Base-by-base conservation (phyloP, 2,113 vertebrate genomes). In the Petroica traversi region DNA sequence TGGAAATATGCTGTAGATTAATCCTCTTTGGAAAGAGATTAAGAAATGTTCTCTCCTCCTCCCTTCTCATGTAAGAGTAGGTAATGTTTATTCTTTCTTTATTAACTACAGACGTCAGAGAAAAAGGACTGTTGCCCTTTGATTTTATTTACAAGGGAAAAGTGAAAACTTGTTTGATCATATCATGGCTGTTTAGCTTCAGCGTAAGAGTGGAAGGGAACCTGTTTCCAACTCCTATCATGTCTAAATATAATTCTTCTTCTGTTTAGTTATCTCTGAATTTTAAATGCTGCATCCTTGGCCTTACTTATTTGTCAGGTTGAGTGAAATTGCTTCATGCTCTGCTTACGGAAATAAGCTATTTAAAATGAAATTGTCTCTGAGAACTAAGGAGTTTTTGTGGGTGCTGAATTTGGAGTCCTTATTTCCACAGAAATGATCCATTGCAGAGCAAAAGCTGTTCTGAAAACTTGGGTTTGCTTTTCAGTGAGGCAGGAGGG, bases 51-150 rank as follows among this genome's bases (percentile, higher is more conserved):
- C 63, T 91, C 43, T 78, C 57, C 33, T 61, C 83, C 86, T 96
- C 93, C 85, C 45, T 87, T 59, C 57, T 61, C 68, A 15, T 88
- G 73, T 88, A 76, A 69, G 80, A 88, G 49, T 92, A 91, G 89
- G 83, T 92, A 69, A 84, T 75, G 91, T 87, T 95, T 92, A 80
- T 96, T 97, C 81, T 94, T 94, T 93, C 59, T 96, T 91, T 90
- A 89, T 95, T 96, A 96, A 85, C 92, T 92, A 80, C 96, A 96
- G 93, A 90, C 90, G 88, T 93, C 84, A 88, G 93, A 97, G 95
- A 96, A 88, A 93, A 96, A 88, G 74, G 76, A 89, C 84, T 94
- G 85, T 86, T 97, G 91, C 89, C 91, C 88, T 97, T 95, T 95
- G 92, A 95, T 92, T 95, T 67, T 93, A 92, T 96, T 97, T 97